Evolutionary conservation across 1,140 invertebrate genomes (phyloP).

Genomic region (Orchestia grillus): DNA sequence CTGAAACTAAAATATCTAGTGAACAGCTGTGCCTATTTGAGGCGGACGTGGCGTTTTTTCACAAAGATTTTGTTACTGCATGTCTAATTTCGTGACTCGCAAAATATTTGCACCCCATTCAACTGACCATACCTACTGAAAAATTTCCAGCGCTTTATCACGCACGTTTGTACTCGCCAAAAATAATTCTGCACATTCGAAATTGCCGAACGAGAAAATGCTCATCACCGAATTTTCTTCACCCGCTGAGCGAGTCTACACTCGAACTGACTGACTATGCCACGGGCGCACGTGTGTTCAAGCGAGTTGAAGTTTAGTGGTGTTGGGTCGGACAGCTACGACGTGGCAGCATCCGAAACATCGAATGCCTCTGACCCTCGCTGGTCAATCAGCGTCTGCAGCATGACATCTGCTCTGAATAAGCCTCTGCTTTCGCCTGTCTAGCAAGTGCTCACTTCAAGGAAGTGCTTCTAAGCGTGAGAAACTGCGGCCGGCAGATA

Average conservation of each 20-base stretch:
- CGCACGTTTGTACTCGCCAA: no score
- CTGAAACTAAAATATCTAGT: no score
- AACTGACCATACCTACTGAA: no score
- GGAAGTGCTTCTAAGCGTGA: background rate
- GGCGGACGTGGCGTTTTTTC: no score
- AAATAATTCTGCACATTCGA: background rate
- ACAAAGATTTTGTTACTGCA: no score
- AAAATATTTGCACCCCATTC: no score
- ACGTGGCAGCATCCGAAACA: background rate
- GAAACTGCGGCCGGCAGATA: background rate
- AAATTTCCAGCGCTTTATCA: no score
- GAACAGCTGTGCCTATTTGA: no score
- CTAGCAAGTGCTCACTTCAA: background rate
- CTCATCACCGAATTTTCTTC: background rate
- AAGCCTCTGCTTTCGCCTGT: background rate
- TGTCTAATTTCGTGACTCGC: no score
- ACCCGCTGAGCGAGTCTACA: background rate
- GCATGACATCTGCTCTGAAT: background rate
- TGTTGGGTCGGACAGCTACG: background rate
- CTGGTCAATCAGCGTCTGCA: background rate
- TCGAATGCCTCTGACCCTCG: background rate
- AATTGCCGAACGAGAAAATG: background rate
- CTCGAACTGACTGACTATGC: background rate
- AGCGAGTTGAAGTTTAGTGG: conserved; percentile 6
- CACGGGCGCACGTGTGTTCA: background rate